Conservation (phyloP, 2,888 invertebrate species). For the Drosophila hamatofila region DNA sequence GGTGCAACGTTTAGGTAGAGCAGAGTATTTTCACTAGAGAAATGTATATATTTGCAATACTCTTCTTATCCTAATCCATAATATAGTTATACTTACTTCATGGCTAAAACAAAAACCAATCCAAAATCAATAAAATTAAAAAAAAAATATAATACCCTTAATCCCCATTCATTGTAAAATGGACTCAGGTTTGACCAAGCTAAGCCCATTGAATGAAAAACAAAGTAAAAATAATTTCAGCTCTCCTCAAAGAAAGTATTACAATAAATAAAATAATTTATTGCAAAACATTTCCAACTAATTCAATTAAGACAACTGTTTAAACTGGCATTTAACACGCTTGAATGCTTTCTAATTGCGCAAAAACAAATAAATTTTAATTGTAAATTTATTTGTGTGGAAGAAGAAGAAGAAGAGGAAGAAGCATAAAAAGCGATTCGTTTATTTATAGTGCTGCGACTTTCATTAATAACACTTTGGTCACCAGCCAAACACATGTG, state of each 20-base stretch:
- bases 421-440: slow-evolving; percentile 12
- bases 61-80: no score
- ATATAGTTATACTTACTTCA: neutral
- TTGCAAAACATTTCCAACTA: neutral
- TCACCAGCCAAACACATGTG: slow-evolving; percentile 42
- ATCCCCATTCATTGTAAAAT: no score
- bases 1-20: neutral
- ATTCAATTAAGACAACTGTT: neutral
- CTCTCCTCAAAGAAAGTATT: neutral
- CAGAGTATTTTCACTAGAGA: neutral
- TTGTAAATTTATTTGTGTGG: slow-evolving; percentile 20
- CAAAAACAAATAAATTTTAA: slow-evolving; percentile 18
- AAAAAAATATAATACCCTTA: neutral
- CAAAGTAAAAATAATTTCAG: neutral
- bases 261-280: neutral
- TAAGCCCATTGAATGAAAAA: neutral
- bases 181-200: no score
- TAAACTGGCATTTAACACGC: no score
- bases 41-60: neutral
- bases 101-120: no score
- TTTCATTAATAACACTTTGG: slow-evolving; percentile 48
- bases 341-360: neutral
- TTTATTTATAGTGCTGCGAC: slow-evolving; percentile 27
- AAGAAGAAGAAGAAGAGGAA: neutral
- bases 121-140: neutral